A percentile compares a stretch with the other conserved stretches of the same genome.
These are phyloP conservation scores for Pteruthius melanotis DNA, from an alignment of 2,113 vertebrate species.

Conservation along the genomic window DNA sequence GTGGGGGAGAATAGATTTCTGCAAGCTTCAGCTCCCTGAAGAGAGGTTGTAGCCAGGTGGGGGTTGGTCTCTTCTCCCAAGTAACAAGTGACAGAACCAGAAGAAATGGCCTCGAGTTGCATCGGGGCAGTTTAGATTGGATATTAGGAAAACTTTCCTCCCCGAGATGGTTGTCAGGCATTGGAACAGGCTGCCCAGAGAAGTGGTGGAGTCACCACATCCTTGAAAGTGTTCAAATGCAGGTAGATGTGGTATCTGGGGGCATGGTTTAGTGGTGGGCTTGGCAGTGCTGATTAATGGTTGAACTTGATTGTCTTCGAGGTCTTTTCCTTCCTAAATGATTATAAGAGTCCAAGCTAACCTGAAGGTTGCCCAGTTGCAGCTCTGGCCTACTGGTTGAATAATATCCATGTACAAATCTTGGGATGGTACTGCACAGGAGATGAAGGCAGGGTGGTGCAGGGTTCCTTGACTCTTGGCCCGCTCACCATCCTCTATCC, in stretches of 20 bases:
- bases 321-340: not conserved
- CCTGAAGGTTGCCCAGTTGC: not conserved
- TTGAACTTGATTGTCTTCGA: not conserved
- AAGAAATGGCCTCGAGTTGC: not conserved
- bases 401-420: not conserved
- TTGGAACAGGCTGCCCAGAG: not conserved
- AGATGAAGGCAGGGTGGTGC: not conserved
- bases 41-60: not conserved
- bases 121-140: fast-evolving
- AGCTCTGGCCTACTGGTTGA: not conserved
- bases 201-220: not conserved
- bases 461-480: not conserved
- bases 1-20: not conserved
- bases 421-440: not conserved
- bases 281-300: not conserved
- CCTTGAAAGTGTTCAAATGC: not conserved
- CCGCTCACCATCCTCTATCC: not conserved
- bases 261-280: not conserved
- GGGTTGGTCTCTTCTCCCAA: not conserved
- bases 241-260: fast-evolving
- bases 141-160: not conserved
- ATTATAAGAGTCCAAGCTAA: not conserved
- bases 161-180: not conserved
- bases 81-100: not conserved
- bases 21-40: not conserved